Conservation (phyloP, 1,140 invertebrate genomes). For the Rhynchophorus ferrugineus region DNA sequence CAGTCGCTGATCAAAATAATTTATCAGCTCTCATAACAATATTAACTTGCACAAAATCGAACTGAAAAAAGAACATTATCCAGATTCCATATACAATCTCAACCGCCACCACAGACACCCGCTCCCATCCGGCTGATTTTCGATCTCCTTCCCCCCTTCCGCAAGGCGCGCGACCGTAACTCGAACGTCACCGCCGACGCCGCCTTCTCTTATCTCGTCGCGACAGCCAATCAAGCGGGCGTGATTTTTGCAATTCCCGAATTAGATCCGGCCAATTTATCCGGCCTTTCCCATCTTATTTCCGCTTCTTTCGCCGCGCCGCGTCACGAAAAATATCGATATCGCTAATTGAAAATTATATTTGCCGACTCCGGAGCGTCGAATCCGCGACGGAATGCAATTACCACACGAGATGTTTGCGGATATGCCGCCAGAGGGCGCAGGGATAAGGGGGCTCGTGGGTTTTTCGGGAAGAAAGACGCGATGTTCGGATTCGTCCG, state of each 20-base stretch:
- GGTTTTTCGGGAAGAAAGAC: no score
- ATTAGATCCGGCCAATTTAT: slow-evolving; percentile 15
- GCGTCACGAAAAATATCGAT: slow-evolving; percentile 11
- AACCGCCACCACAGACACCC: neutral
- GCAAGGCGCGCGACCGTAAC: no score
- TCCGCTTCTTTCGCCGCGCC: neutral
- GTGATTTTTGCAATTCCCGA: slow-evolving; percentile 15
- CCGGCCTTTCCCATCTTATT: slow-evolving; percentile 4
- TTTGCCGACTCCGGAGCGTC: slow-evolving; percentile 6
- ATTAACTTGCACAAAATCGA: neutral
- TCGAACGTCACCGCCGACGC: neutral
- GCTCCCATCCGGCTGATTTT: no score
- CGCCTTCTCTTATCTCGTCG: slow-evolving; percentile 1
- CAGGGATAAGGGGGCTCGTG: no score
- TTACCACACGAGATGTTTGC: no score
- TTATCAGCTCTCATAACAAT: no score
- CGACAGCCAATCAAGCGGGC: slow-evolving; percentile 8
- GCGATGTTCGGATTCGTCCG: no score
- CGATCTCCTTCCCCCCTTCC: no score
- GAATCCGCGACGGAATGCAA: no score
- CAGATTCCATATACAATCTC: neutral
- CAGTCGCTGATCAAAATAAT: no score
- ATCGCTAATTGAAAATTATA: slow-evolving; percentile 20
- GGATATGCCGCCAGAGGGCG: no score
- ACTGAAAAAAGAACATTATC: neutral